A percentile compares a stretch with the other conserved stretches of the same genome.
Conservation (phyloP, 2,888 invertebrate genomes). For the Rutpela maculata region DNA sequence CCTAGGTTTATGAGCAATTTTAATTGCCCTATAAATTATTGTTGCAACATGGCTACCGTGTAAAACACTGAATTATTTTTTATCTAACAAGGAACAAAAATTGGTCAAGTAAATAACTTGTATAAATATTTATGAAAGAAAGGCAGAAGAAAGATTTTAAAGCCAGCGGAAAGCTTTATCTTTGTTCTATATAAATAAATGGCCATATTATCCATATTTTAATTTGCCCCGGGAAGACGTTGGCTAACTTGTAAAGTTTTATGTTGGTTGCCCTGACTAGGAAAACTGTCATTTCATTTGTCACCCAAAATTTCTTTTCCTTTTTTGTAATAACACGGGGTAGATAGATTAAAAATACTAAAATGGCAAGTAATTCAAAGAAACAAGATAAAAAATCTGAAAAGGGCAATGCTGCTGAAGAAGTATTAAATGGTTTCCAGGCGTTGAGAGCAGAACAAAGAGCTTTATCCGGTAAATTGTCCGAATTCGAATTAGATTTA, state of each 20-base stretch:
- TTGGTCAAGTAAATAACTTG: background rate
- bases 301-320: background rate
- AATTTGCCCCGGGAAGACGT: background rate
- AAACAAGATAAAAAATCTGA: constrained; percentile 70
- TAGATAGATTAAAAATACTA: constrained; percentile 11
- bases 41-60: constrained; percentile 65
- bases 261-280: background rate
- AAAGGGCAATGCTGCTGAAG: constrained; percentile 81
- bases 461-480: constrained; percentile 89
- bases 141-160: no score
- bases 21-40: constrained; percentile 64
- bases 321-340: background rate
- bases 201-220: background rate
- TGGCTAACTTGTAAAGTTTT: constrained; percentile 1
- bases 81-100: background rate
- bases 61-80: constrained; percentile 16
- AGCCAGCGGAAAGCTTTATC: no score
- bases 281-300: constrained; percentile 14
- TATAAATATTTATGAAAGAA: background rate
- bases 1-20: constrained; percentile 59
- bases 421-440: constrained; percentile 92
- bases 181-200: no score
- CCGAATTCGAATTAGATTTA: constrained; percentile 94
- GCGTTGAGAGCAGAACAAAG: constrained; percentile 91
- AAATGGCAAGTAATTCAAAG: constrained; percentile 71